phyloP scores from a whole-genome alignment of 2,113 vertebrate genomes.

The Sceloporus tristichus region DNA sequence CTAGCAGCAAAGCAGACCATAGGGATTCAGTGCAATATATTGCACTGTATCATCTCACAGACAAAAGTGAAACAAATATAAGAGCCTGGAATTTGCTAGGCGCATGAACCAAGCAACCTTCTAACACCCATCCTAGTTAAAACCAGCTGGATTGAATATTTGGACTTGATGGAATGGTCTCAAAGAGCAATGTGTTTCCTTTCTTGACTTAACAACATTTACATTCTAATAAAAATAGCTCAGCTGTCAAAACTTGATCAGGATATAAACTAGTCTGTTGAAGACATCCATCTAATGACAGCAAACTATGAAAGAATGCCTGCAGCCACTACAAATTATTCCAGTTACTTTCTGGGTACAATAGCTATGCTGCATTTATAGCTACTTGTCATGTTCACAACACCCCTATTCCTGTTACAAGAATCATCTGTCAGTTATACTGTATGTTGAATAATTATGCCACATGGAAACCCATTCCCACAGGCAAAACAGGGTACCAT shows the following conservation, averaged over 20 bases:
- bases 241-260: neutral
- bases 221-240: neutral
- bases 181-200: neutral
- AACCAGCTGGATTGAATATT: neutral
- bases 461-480: conserved; percentile 4
- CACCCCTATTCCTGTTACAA: neutral
- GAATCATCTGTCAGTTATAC: neutral
- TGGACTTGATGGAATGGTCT: neutral
- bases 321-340: conserved; percentile 1
- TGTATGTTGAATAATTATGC: conserved; percentile 8
- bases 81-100: neutral
- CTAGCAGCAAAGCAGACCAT: neutral
- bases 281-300: neutral
- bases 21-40: neutral
- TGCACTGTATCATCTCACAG: neutral
- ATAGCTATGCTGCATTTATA: neutral
- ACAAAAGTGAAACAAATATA: neutral
- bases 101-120: neutral
- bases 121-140: neutral
- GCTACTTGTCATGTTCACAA: conserved; percentile 8
- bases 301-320: neutral
- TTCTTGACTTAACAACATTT: neutral
- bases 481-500: neutral
- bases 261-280: neutral
- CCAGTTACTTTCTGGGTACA: neutral